These are phyloP conservation scores for Dryadula phaetusa DNA, from an alignment of 2,888 invertebrate genomes.

Conservation along the genomic window DNA sequence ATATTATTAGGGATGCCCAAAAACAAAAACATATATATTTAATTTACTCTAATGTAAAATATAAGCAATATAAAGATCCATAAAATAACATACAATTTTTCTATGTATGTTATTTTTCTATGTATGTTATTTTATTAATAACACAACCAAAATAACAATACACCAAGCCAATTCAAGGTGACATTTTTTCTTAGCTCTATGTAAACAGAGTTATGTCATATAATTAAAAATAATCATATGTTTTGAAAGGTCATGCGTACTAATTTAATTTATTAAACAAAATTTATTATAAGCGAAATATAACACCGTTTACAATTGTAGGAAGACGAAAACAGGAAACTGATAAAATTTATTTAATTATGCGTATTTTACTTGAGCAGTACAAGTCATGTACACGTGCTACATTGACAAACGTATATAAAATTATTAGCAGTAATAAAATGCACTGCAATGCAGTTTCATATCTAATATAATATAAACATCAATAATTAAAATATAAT, in stretches of 20 bases:
- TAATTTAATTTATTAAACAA: background rate
- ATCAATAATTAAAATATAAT: constrained; percentile 6
- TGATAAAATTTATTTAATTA: background rate
- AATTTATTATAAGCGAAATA: background rate
- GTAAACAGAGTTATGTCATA: constrained; percentile 8
- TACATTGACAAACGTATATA: constrained; percentile 17
- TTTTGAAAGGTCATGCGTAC: background rate
- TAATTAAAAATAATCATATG: constrained; percentile 3
- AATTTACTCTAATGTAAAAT: too few species aligned
- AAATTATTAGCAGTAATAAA: constrained; percentile 23
- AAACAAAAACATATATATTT: too few species aligned
- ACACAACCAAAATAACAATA: background rate
- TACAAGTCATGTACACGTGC: constrained; percentile 6
- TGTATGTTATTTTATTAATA: background rate
- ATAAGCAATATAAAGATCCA: too few species aligned
- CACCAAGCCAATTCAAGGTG: background rate
- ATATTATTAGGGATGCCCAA: too few species aligned
- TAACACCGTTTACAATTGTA: background rate
- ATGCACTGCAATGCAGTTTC: constrained; percentile 34
- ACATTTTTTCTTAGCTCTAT: background rate
- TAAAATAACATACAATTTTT: too few species aligned
- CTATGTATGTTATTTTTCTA: too few species aligned
- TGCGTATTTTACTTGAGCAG: background rate
- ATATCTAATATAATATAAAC: constrained; percentile 24
- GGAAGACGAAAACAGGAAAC: background rate